These are phyloP conservation scores for Dinoponera quadriceps DNA, from an alignment of 1,140 invertebrate species.

Conservation along the genomic window DNA sequence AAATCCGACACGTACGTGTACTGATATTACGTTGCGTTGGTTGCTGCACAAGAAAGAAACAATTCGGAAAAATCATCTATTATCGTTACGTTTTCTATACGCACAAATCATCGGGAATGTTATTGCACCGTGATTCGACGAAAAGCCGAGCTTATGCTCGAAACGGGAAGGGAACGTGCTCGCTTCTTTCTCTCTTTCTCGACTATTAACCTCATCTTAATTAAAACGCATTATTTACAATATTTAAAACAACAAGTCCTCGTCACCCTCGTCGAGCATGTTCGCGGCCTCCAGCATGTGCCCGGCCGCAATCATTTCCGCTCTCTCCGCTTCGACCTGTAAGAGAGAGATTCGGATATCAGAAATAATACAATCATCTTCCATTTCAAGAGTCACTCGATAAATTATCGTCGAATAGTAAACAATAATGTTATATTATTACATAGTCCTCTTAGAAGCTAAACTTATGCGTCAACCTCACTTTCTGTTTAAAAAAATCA, in stretches of 20 bases:
- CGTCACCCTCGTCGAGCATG: conserved; percentile 96
- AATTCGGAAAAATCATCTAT: background rate
- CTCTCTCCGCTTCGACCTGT: conserved; percentile 84
- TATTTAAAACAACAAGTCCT: conserved; percentile 96
- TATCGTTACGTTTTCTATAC: conserved; percentile 34
- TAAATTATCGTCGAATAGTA: too few relatives aligned
- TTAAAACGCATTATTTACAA: conserved; percentile 71
- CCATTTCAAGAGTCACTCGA: background rate
- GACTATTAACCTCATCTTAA: conserved; percentile 49
- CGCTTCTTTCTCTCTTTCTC: background rate
- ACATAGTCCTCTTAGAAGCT: background rate
- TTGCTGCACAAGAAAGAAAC: background rate
- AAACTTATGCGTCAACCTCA: background rate
- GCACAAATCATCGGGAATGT: conserved; percentile 16
- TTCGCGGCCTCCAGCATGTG: conserved; percentile 88
- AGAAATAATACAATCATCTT: conserved; percentile 24
- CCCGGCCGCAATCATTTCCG: conserved; percentile 85
- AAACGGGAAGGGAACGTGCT: background rate
- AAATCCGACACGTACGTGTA: too few relatives aligned
- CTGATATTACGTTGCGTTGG: too few relatives aligned
- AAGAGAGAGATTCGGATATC: conserved; percentile 60
- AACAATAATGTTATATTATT: too few relatives aligned
- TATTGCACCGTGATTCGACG: background rate
- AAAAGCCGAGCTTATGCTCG: too few relatives aligned
- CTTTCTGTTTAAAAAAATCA: too few relatives aligned